Evolutionary conservation across 2,113 vertebrate genomes (phyloP).

Genomic region (Sciurus niger): DNA sequence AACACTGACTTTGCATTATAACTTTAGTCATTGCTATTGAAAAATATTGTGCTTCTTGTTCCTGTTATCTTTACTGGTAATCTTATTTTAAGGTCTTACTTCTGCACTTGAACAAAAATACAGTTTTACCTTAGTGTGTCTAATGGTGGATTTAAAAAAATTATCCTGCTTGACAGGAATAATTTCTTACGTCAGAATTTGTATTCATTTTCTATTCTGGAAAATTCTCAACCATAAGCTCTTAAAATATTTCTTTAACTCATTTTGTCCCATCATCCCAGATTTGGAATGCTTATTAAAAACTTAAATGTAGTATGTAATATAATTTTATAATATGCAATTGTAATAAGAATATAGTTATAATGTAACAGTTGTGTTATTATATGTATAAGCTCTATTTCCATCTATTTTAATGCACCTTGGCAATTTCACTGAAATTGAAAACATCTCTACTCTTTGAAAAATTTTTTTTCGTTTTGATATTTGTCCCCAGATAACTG

Average conservation of each 20-base stretch:
- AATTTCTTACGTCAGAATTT: not conserved
- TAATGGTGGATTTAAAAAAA: not conserved
- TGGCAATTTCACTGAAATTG: not conserved
- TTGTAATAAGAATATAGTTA: not conserved
- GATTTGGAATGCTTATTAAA: not conserved
- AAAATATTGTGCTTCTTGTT: not conserved
- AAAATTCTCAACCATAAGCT: slow-evolving; percentile 10
- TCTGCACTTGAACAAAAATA: not conserved
- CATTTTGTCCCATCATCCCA: too few relatives aligned
- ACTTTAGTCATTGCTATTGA: not conserved
- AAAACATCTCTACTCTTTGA: not conserved
- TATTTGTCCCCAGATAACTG: not conserved
- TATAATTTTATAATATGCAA: not conserved
- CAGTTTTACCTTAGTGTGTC: not conserved
- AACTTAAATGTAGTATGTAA: not conserved
- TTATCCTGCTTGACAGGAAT: not conserved
- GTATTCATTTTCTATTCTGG: not conserved
- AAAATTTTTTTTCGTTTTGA: not conserved
- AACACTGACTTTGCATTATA: not conserved
- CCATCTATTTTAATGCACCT: not conserved
- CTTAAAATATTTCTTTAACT: not conserved
- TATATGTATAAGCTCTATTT: not conserved
- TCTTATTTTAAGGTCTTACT: not conserved
- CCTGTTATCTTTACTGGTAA: not conserved
- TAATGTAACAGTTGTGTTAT: not conserved